phyloP scores from a whole-genome alignment of 2,113 vertebrate species.

The Bucco capensis region DNA sequence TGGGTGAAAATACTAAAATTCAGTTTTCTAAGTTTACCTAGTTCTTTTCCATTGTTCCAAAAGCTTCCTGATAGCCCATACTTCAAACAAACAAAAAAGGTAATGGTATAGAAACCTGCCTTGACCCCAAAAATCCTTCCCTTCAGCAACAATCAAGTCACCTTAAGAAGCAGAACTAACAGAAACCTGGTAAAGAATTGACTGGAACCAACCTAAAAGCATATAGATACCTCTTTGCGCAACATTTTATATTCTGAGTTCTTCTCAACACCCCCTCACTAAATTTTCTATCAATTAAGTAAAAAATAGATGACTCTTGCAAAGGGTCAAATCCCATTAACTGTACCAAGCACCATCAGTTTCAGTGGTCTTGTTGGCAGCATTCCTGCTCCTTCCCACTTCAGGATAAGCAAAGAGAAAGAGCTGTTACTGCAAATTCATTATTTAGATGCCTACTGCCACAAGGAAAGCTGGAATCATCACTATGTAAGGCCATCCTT shows the following conservation, averaged over 20 bases:
- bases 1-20: not conserved
- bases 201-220: not conserved
- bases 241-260: not conserved
- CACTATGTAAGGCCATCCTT: not conserved
- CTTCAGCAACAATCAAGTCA: not conserved
- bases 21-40: not conserved
- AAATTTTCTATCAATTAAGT: not conserved
- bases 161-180: not conserved
- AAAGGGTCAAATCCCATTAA: not conserved
- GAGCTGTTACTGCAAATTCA: not conserved
- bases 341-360: not conserved
- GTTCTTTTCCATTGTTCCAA: not conserved
- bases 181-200: not conserved
- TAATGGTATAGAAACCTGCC: not conserved
- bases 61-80: not conserved
- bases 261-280: not conserved
- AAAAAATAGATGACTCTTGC: not conserved
- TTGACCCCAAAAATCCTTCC: not conserved
- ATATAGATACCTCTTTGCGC: accelerated
- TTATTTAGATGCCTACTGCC: not conserved
- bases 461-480: not conserved
- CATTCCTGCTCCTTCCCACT: not conserved
- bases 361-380: not conserved
- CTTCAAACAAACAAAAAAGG: not conserved
- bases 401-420: not conserved